Conservation (phyloP, 1,140 invertebrate genomes). For the Macrotrachela quadricornifera region DNA sequence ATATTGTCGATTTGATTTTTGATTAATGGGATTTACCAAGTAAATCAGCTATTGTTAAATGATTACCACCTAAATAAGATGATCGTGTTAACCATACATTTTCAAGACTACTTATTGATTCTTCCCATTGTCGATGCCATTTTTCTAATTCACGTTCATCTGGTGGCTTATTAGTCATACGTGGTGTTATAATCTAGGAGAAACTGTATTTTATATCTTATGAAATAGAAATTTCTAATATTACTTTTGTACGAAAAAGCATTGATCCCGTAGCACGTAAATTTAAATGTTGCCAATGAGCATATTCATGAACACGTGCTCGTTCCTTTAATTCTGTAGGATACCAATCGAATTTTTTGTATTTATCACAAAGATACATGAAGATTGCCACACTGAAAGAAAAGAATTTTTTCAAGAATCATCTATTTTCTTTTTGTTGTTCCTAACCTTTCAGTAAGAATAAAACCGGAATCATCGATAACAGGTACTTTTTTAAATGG, state of each 20-base stretch:
- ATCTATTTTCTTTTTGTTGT: no score
- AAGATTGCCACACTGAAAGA: conserved; percentile 49
- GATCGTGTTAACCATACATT: no score
- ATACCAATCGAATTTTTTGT: conserved; percentile 43
- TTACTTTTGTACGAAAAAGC: conserved; percentile 45
- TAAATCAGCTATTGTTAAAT: no score
- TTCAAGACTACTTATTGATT: conserved; percentile 49
- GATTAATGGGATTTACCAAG: no score
- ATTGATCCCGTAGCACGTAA: conserved; percentile 42
- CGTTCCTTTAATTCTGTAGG: conserved; percentile 43
- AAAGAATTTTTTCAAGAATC: conserved; percentile 20
- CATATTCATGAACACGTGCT: conserved; percentile 55
- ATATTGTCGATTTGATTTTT: no score
- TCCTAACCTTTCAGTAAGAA: conserved; percentile 51
- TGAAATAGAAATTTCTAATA: no score
- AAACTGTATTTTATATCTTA: no score
- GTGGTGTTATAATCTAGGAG: no score
- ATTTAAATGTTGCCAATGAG: conserved; percentile 65
- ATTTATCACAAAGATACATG: conserved; percentile 38
- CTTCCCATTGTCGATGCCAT: conserved; percentile 5
- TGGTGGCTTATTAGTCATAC: no score
- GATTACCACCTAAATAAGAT: no score
- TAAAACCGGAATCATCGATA: conserved; percentile 52
- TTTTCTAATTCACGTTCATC: no score
- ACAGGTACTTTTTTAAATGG: conserved; percentile 53